phyloP scores from a whole-genome alignment of 2,797 vertebrate species.

The Lophius americanus region DNA sequence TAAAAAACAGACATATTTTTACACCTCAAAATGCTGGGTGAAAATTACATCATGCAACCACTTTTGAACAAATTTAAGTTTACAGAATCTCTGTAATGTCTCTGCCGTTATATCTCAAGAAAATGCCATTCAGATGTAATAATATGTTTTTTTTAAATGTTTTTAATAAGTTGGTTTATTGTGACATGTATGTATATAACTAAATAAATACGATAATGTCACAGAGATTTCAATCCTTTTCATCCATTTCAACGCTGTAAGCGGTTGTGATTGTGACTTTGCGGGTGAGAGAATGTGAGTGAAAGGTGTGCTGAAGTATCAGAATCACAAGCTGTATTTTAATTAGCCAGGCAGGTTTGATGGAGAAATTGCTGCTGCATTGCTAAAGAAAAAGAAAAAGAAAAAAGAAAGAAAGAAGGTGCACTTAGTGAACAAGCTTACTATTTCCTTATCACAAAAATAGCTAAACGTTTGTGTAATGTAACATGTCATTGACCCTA shows the following conservation, averaged over 20 bases:
- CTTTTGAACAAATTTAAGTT: not conserved
- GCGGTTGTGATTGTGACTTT: constrained; percentile 4
- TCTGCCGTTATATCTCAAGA: not conserved
- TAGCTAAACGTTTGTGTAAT: constrained; percentile 71
- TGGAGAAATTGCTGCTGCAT: constrained; percentile 55
- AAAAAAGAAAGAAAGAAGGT: constrained; percentile 17
- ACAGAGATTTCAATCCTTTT: constrained; percentile 19
- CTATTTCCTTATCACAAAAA: constrained; percentile 48
- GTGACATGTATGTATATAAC: not conserved
- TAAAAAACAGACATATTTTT: not conserved
- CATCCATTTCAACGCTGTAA: not conserved
- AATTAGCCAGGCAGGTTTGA: constrained; percentile 74
- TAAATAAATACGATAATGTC: constrained; percentile 21
- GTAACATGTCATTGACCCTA: constrained; percentile 76
- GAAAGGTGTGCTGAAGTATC: constrained; percentile 57
- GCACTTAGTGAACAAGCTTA: constrained; percentile 37
- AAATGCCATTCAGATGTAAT: not conserved
- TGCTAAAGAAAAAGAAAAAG: constrained; percentile 10
- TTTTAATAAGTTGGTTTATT: constrained; percentile 16
- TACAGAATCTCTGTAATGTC: constrained; percentile 10
- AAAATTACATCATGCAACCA: not conserved
- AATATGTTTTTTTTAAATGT: not conserved
- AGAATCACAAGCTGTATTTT: constrained; percentile 75
- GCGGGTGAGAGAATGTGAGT: constrained; percentile 38
- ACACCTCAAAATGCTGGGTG: not conserved